A percentile compares a stretch with the other conserved stretches of the same genome.
Evolutionary conservation across 2,797 vertebrate species (phyloP).

Genomic region (Leuciscus waleckii): DNA sequence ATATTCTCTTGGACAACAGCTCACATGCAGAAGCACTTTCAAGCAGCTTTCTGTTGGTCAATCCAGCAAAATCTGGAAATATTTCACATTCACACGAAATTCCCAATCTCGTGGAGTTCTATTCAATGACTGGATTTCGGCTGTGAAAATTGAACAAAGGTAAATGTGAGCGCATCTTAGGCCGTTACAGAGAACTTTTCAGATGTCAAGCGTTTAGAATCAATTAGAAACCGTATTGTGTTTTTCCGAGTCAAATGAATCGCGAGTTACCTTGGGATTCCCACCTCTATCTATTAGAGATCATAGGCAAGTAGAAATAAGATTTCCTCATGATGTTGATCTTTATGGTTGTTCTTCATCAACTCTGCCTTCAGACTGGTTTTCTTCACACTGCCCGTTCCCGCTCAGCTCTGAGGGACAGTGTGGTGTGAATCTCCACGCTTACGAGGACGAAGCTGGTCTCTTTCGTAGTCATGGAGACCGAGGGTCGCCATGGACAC

Average conservation of each 20-base stretch:
- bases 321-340: background rate
- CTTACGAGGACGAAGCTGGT: constrained; percentile 44
- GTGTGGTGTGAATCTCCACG: constrained; percentile 37
- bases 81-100: background rate
- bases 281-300: background rate
- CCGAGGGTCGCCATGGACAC: constrained; percentile 64
- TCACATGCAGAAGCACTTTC: background rate
- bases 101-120: background rate
- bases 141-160: background rate
- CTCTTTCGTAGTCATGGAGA: constrained; percentile 64
- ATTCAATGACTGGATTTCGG: background rate
- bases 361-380: constrained; percentile 15
- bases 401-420: constrained; percentile 17
- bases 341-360: background rate
- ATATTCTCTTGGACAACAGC: too few species aligned
- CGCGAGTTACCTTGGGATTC: background rate
- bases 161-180: background rate
- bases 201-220: background rate
- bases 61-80: background rate
- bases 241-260: background rate
- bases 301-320: background rate
- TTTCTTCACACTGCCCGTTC: constrained; percentile 27
- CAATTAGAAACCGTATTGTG: background rate
- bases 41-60: constrained; percentile 1
- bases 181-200: background rate